Percentiles rank a stretch among this genome's conserved stretches.
phyloP scores from a whole-genome alignment of 2,113 vertebrate species.

The Crotalus horridus region DNA sequence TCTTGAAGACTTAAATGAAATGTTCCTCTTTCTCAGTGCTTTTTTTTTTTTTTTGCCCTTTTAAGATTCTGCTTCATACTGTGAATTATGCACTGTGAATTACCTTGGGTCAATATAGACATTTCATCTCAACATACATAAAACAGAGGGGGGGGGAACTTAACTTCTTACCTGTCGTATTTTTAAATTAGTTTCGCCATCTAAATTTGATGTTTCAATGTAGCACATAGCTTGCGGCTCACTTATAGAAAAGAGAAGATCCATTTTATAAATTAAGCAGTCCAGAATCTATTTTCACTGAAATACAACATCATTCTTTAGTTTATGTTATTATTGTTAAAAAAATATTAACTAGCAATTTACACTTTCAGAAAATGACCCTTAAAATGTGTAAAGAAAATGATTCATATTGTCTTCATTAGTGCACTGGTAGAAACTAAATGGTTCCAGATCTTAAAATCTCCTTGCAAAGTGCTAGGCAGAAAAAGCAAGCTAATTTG shows the following conservation, averaged over 20 bases:
- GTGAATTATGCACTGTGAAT: not conserved
- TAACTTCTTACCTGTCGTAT: slow-evolving; percentile 88
- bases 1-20: not conserved
- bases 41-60: not conserved
- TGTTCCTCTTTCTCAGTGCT: not conserved
- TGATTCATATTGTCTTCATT: not conserved
- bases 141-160: not conserved
- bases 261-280: slow-evolving; percentile 2
- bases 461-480: not conserved
- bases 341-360: slow-evolving; percentile 10
- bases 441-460: not conserved
- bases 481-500: not conserved
- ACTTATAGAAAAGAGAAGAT: slow-evolving; percentile 69
- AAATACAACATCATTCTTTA: not conserved
- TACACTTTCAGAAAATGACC: slow-evolving; percentile 48
- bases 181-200: slow-evolving; percentile 98
- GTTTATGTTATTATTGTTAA: not conserved
- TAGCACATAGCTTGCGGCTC: slow-evolving; percentile 99
- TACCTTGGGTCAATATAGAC: not conserved
- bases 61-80: not conserved
- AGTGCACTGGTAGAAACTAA: not conserved
- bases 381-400: not conserved
- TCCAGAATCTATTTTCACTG: not conserved
- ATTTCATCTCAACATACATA: not conserved
- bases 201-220: slow-evolving; percentile 98